A percentile compares a stretch with the other conserved stretches of the same genome.
These are phyloP conservation scores for Nothobranchius kuhntae DNA, from an alignment of 2,113 vertebrate species.

Conservation along the genomic window DNA sequence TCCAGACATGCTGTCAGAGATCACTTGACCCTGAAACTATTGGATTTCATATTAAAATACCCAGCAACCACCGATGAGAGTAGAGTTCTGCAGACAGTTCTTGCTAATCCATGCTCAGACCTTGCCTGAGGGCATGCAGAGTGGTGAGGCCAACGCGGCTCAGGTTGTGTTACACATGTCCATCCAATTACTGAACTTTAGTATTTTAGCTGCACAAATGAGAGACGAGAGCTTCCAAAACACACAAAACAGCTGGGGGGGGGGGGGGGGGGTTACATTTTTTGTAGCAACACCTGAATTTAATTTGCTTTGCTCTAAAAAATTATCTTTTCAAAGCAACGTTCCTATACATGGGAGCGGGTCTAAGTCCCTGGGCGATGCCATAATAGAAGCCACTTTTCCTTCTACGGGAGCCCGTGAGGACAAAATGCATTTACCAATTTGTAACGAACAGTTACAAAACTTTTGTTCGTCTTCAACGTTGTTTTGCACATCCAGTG, in stretches of 20 bases:
- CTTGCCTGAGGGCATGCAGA: slow-evolving; percentile 58
- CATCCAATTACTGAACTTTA: slow-evolving; percentile 66
- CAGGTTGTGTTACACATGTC: slow-evolving; percentile 63
- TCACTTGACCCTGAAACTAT: slow-evolving; percentile 76
- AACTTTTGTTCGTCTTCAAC: too few relatives aligned
- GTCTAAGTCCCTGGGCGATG: too few relatives aligned
- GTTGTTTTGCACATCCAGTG: too few relatives aligned
- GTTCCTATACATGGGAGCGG: too few relatives aligned
- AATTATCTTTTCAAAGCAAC: too few relatives aligned
- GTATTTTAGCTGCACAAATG: slow-evolving; percentile 49
- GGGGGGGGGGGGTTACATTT: slow-evolving; percentile 4
- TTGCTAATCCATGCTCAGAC: slow-evolving; percentile 68
- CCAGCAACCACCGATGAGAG: slow-evolving; percentile 40
- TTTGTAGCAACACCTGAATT: slow-evolving; percentile 7
- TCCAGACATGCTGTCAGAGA: slow-evolving; percentile 70
- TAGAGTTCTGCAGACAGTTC: slow-evolving; percentile 62
- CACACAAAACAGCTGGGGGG: slow-evolving; percentile 11
- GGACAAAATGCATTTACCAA: too few relatives aligned
- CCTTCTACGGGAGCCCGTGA: too few relatives aligned
- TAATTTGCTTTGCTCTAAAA: too few relatives aligned
- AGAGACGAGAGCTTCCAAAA: slow-evolving; percentile 36
- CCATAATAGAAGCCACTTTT: too few relatives aligned
- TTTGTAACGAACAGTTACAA: too few relatives aligned
- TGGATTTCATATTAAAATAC: slow-evolving; percentile 73
- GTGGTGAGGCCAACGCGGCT: slow-evolving; percentile 53